These are phyloP conservation scores for Drosophila jambulina DNA, from an alignment of 1,140 invertebrate species.

Conservation along the genomic window DNA sequence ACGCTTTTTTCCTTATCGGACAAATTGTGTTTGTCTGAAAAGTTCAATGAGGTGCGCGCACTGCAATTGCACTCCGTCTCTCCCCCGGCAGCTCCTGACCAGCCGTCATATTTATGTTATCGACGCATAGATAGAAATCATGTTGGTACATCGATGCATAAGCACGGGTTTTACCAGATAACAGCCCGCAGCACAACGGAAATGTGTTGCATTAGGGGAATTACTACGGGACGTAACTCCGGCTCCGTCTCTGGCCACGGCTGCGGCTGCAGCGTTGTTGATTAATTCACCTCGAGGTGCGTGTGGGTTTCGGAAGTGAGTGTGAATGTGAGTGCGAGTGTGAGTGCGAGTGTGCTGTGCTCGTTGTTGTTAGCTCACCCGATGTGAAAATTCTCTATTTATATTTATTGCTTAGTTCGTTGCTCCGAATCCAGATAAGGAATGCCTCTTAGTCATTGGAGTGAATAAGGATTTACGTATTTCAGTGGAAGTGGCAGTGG, in stretches of 20 bases:
- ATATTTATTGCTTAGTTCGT: slow-evolving; percentile 49
- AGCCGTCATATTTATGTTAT: slow-evolving; percentile 80
- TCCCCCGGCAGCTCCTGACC: slow-evolving; percentile 15
- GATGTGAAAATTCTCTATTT: slow-evolving; percentile 53
- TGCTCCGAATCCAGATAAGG: slow-evolving; percentile 49
- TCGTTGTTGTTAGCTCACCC: slow-evolving; percentile 13
- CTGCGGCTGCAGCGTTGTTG: slow-evolving; percentile 47
- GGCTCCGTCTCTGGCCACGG: not conserved
- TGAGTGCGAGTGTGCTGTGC: slow-evolving; percentile 3
- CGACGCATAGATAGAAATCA: slow-evolving; percentile 75
- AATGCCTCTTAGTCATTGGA: slow-evolving; percentile 44
- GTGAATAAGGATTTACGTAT: slow-evolving; percentile 44
- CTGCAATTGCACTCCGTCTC: slow-evolving; percentile 67
- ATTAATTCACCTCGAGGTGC: slow-evolving; percentile 64
- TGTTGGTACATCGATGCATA: slow-evolving; percentile 61
- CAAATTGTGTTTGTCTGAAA: slow-evolving; percentile 83
- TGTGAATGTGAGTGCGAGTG: slow-evolving; percentile 10
- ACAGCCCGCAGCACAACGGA: slow-evolving; percentile 70
- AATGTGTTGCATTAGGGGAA: slow-evolving; percentile 80
- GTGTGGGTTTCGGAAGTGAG: slow-evolving; percentile 43
- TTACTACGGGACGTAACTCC: slow-evolving; percentile 47
- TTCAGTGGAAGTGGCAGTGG: slow-evolving; percentile 24
- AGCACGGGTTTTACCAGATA: slow-evolving; percentile 48
- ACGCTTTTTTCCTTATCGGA: slow-evolving; percentile 76
- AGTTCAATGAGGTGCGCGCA: slow-evolving; percentile 78